A percentile compares a stretch with the other conserved stretches of the same genome.
These are phyloP conservation scores for Germaria angustata DNA, from an alignment of 2,888 invertebrate species.

Conservation along the genomic window DNA sequence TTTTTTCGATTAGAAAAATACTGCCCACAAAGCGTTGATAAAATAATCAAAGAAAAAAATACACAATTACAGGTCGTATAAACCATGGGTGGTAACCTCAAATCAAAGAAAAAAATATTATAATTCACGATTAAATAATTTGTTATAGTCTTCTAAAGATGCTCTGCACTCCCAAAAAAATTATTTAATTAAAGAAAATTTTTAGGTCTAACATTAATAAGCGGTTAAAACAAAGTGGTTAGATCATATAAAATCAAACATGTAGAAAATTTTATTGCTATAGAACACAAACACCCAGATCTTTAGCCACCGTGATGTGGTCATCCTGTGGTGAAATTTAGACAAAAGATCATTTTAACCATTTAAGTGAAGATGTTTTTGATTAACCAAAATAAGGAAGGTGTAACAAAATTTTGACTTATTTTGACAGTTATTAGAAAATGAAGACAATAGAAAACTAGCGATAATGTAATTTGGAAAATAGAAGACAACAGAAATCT, in stretches of 20 bases:
- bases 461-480: neutral
- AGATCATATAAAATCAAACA: neutral
- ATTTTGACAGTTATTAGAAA: conserved; percentile 67
- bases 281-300: neutral
- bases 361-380: neutral
- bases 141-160: neutral
- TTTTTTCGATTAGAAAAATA: neutral
- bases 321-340: conserved; percentile 6
- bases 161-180: neutral
- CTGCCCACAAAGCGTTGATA: no score
- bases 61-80: no score
- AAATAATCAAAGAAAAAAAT: no score
- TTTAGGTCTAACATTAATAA: neutral
- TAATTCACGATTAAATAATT: neutral
- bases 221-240: conserved; percentile 51
- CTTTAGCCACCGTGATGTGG: conserved; percentile 7
- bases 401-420: conserved; percentile 69
- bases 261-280: conserved; percentile 20
- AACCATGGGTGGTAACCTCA: conserved; percentile 34
- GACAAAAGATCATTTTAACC: neutral
- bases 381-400: conserved; percentile 9
- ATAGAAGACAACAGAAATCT: neutral
- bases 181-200: conserved; percentile 16
- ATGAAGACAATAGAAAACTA: neutral
- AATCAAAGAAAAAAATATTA: neutral